Conservation (phyloP, 2,888 invertebrate species). For the Drosophila niveifrons region DNA sequence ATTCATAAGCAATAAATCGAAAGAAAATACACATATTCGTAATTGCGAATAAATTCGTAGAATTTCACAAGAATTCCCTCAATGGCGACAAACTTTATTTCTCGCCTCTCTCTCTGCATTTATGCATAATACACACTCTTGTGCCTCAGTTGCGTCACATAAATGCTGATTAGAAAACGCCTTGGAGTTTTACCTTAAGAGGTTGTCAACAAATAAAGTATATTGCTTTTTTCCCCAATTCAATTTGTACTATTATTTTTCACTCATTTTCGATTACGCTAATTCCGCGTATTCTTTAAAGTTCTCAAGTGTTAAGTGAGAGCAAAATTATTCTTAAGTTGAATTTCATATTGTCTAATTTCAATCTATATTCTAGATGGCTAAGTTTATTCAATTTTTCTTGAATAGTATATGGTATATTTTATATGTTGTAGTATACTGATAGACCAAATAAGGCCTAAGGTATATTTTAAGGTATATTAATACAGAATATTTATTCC, state of each 20-base stretch:
- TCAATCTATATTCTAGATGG: too few relatives aligned
- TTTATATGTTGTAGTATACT: too few relatives aligned
- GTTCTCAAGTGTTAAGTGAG: not conserved
- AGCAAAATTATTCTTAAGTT: too few relatives aligned
- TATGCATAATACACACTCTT: not conserved
- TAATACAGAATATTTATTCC: too few relatives aligned
- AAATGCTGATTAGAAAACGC: slow-evolving; percentile 14
- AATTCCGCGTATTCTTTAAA: too few relatives aligned
- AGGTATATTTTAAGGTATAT: too few relatives aligned
- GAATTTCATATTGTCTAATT: too few relatives aligned
- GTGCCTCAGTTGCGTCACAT: slow-evolving; percentile 14
- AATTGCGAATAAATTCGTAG: slow-evolving; percentile 46
- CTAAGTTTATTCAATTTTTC: too few relatives aligned
- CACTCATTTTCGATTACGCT: not conserved
- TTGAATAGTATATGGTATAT: too few relatives aligned
- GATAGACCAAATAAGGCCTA: too few relatives aligned
- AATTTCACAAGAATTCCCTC: slow-evolving; percentile 5
- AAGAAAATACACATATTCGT: slow-evolving; percentile 31
- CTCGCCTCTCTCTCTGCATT: not conserved
- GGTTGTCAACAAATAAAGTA: slow-evolving; percentile 12
- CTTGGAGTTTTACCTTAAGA: slow-evolving; percentile 14
- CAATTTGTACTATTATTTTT: not conserved
- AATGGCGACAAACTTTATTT: slow-evolving; percentile 4
- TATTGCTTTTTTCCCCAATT: slow-evolving; percentile 7
- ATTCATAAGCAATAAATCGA: slow-evolving; percentile 51